A percentile compares a stretch with the other conserved stretches of the same genome.
phyloP scores from a whole-genome alignment of 2,113 vertebrate species.

The Paedocypris sp. region DNA sequence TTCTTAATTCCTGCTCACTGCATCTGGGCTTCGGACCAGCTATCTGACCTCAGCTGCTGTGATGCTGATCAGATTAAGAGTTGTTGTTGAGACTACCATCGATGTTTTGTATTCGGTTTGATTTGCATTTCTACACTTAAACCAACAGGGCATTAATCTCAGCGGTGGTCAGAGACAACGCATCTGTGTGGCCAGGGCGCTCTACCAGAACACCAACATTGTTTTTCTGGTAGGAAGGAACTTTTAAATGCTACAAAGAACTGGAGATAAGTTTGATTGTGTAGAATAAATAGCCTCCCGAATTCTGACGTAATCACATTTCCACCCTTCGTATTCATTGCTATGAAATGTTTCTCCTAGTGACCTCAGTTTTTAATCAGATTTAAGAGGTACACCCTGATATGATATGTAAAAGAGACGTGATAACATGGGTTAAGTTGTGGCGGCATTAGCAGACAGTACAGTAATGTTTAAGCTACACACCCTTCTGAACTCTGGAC shows the following conservation, averaged over 20 bases:
- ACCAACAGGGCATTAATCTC: conserved; percentile 86
- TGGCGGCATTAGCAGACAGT: neutral
- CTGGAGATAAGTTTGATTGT: too few species aligned
- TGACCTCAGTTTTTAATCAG: conserved; percentile 13
- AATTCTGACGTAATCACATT: too few species aligned
- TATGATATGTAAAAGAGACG: neutral
- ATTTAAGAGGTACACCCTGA: conserved; percentile 1
- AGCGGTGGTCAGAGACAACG: conserved; percentile 93
- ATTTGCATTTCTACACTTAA: conserved; percentile 7
- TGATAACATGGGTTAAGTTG: neutral
- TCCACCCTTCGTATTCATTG: neutral
- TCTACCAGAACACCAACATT: conserved; percentile 96
- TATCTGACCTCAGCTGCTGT: neutral
- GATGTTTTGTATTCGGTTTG: neutral
- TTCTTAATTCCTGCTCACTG: neutral
- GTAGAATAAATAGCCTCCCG: too few species aligned
- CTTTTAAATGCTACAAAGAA: neutral
- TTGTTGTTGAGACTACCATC: conserved; percentile 17
- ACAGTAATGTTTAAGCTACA: neutral
- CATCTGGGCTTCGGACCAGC: neutral
- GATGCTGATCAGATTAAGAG: conserved; percentile 10
- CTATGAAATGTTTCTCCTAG: neutral
- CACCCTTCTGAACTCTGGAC: neutral
- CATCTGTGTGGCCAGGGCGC: conserved; percentile 90
- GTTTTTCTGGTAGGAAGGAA: conserved; percentile 85